Evolutionary conservation across 2,113 vertebrate species (phyloP).

Genomic region (pig (Sus scrofa)): T2T-Sscrofa CM000813.6:87993001-87993500

Average conservation of each 20-base stretch:
- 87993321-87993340: too few relatives aligned
- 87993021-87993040: too few relatives aligned
- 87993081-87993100: not conserved
- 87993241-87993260: not conserved
- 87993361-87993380: too few relatives aligned
- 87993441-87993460: too few relatives aligned
- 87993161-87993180: too few relatives aligned
- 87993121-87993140: too few relatives aligned
- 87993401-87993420: not conserved
- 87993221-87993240: not conserved
- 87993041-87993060: too few relatives aligned
- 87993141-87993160: too few relatives aligned
- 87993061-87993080: too few relatives aligned
- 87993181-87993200: not conserved
- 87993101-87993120: too few relatives aligned
- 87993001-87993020: too few relatives aligned
- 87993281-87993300: not conserved
- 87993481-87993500: not conserved
- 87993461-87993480: not conserved
- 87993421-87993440: not conserved
- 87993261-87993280: not conserved
- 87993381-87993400: not conserved
- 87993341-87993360: not conserved
- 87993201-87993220: not conserved
- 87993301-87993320: not conserved